These are phyloP conservation scores for Montipora cactus DNA, from an alignment of 64 coral and sea anemone species.

Conservation along the genomic window DNA sequence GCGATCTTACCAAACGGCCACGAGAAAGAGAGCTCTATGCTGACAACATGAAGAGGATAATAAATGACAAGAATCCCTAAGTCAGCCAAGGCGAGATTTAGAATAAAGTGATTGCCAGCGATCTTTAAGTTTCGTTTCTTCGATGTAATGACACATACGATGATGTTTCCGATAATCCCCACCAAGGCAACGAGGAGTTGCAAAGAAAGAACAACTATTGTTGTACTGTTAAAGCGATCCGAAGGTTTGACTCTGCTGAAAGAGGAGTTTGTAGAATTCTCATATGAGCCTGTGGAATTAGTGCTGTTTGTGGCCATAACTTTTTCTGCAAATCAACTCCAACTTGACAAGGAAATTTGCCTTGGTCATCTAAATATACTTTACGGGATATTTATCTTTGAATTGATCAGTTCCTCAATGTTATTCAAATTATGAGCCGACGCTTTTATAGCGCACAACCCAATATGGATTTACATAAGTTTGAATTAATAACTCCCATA, in stretches of 20 bases:
- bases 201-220: conserved; percentile 43
- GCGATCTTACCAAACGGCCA: conserved; percentile 84
- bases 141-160: conserved; percentile 80
- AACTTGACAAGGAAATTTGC: not conserved
- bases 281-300: not conserved
- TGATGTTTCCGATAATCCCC: conserved; percentile 66
- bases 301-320: not conserved
- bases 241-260: not conserved
- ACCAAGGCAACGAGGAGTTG: conserved; percentile 47
- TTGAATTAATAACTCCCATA: conserved; percentile 7
- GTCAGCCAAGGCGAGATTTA: conserved; percentile 74
- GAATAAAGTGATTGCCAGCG: conserved; percentile 74
- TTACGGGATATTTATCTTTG: not conserved
- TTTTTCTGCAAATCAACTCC: not conserved
- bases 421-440: not conserved
- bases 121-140: conserved; percentile 44
- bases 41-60: conserved; percentile 57
- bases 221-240: not conserved
- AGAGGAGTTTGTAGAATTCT: conserved; percentile 14
- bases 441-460: not conserved
- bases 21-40: conserved; percentile 62
- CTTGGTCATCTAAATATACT: no score
- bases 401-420: not conserved
- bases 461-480: not conserved
- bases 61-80: conserved; percentile 55